Evolutionary conservation across 2,888 invertebrate species (phyloP).

Genomic region (Tenodera sinensis): DNA sequence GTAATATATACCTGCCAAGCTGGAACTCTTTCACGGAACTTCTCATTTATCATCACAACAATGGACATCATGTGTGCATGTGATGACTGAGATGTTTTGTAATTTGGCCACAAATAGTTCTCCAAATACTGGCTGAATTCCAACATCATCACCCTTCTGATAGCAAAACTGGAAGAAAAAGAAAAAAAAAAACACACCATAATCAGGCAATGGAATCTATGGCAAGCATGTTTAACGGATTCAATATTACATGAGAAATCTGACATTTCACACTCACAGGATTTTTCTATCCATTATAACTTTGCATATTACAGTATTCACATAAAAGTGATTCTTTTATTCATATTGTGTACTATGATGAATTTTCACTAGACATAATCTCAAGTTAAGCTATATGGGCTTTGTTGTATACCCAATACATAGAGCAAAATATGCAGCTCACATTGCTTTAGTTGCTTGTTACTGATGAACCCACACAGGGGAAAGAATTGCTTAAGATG

Average conservation of each 20-base stretch:
- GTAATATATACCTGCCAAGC: slow-evolving; percentile 76
- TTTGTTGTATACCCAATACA: no score
- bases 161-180: slow-evolving; percentile 66
- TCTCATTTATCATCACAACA: slow-evolving; percentile 98
- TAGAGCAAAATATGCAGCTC: no score
- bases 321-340: no score
- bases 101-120: slow-evolving; percentile 96
- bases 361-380: no score
- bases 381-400: no score
- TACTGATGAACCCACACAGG: no score
- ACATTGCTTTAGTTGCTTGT: no score
- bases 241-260: neutral
- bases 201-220: neutral
- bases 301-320: no score
- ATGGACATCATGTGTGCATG: slow-evolving; percentile 94
- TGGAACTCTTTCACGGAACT: slow-evolving; percentile 92
- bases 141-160: slow-evolving; percentile 89
- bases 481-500: no score
- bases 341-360: no score
- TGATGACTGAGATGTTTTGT: slow-evolving; percentile 66
- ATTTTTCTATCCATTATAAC: no score
- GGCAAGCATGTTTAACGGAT: neutral
- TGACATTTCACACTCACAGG: neutral
- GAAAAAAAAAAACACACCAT: slow-evolving; percentile 31
- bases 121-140: slow-evolving; percentile 98